Conservation (phyloP, 2,888 invertebrate species). For the Hymenopus coronatus region DNA sequence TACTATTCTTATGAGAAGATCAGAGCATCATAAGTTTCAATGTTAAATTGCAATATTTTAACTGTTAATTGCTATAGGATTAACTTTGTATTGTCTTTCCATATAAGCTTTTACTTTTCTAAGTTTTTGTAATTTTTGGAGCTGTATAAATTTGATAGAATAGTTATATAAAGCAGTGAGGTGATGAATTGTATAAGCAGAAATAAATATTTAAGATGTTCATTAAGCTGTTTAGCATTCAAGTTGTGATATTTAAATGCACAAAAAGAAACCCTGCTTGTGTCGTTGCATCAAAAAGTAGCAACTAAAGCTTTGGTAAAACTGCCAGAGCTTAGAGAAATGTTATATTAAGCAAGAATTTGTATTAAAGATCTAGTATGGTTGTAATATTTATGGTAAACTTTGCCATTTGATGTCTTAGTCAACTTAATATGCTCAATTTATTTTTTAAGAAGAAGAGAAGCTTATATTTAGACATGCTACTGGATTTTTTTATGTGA, state of each 20-base stretch:
- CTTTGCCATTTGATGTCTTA: background rate
- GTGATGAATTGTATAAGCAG: background rate
- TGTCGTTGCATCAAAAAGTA: background rate
- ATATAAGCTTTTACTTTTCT: background rate
- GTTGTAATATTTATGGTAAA: background rate
- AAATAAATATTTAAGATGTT: background rate
- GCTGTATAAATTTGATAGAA: background rate
- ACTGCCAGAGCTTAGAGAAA: background rate
- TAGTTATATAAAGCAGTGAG: background rate
- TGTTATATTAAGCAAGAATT: background rate
- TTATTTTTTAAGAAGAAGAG: background rate
- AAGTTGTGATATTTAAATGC: background rate
- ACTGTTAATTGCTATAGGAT: background rate
- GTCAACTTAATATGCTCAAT: slow-evolving; percentile 7
- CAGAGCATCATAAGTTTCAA: background rate
- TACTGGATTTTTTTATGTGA: background rate
- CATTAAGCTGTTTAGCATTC: background rate
- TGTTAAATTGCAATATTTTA: background rate
- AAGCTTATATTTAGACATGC: background rate
- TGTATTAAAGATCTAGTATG: background rate
- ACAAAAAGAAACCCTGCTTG: background rate
- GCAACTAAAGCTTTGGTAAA: background rate
- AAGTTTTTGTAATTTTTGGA: background rate
- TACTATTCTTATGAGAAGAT: background rate
- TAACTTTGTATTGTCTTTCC: background rate